Evolutionary conservation across 2,888 invertebrate genomes (phyloP).

Genomic region (Linnaemya tessellans): DNA sequence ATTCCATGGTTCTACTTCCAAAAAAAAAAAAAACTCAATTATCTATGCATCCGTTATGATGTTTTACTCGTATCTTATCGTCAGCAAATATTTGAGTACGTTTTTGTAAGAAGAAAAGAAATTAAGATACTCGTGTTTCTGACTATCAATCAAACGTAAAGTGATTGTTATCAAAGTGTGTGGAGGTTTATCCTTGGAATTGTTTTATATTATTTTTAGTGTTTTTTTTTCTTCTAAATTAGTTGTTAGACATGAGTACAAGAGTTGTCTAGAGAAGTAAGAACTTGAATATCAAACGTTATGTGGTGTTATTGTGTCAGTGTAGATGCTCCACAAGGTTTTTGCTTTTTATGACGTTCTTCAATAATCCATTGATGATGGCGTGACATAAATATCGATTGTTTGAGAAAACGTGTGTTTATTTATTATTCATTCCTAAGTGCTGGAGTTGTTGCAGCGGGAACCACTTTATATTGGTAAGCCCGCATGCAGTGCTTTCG

Average conservation of each 20-base stretch:
- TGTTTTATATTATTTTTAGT: conserved; percentile 24
- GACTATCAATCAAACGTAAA: conserved; percentile 39
- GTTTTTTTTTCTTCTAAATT: not conserved
- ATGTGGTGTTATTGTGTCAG: conserved; percentile 56
- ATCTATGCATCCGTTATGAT: conserved; percentile 12
- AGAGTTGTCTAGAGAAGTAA: conserved; percentile 23
- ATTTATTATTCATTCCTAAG: too few species aligned
- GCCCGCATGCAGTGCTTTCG: not conserved
- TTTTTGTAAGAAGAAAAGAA: conserved; percentile 18
- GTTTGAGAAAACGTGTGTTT: not conserved
- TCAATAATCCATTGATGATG: conserved; percentile 29
- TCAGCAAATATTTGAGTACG: conserved; percentile 45
- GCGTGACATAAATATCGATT: conserved; percentile 15
- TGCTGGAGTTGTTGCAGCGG: too few species aligned
- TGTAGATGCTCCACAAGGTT: conserved; percentile 57
- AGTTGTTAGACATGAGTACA: conserved; percentile 6
- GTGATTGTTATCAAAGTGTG: conserved; percentile 46
- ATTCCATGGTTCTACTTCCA: not conserved
- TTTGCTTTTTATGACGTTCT: conserved; percentile 35
- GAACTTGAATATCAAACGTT: conserved; percentile 20
- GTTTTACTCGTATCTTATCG: conserved; percentile 44
- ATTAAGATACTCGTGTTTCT: conserved; percentile 26
- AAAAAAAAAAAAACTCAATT: conserved; percentile 5
- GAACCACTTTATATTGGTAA: not conserved
- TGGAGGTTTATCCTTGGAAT: conserved; percentile 51